Conservation (phyloP, 92 coral and sea anemone genomes). For the Heteractis magnifica region DNA sequence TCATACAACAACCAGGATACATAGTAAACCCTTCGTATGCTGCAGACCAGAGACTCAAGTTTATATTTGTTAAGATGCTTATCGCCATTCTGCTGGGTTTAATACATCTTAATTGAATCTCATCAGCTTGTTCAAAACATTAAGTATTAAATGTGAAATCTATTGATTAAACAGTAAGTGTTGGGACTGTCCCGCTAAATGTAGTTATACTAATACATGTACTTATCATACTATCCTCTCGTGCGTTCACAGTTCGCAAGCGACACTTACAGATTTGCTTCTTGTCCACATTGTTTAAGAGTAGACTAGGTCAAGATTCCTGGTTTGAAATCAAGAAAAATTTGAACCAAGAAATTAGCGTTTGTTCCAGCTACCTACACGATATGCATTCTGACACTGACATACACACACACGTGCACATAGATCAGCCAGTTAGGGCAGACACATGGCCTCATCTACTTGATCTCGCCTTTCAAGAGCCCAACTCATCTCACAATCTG, state of each 20-base stretch:
- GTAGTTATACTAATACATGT: too few species aligned
- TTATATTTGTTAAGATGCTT: background rate
- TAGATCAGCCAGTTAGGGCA: constrained; percentile 1
- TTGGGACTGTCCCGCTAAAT: too few species aligned
- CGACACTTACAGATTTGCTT: too few species aligned
- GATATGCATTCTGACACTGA: background rate
- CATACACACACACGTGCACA: background rate
- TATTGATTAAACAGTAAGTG: too few species aligned
- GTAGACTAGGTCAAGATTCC: background rate
- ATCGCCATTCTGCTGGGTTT: background rate
- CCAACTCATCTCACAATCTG: background rate
- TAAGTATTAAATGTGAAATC: too few species aligned
- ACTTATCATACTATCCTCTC: too few species aligned
- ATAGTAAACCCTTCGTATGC: background rate
- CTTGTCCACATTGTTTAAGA: background rate
- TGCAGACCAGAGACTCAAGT: background rate
- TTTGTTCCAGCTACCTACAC: background rate
- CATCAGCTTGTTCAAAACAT: too few species aligned
- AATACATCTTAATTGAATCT: background rate
- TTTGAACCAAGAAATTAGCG: background rate
- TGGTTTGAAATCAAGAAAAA: background rate
- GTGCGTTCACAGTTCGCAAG: too few species aligned
- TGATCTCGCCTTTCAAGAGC: constrained; percentile 1
- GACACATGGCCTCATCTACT: background rate
- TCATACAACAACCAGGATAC: background rate